Percentiles rank a stretch among this genome's conserved stretches.
Evolutionary conservation across 2,888 invertebrate species (phyloP).

Genomic region (Ochropleura leucogaster): DNA sequence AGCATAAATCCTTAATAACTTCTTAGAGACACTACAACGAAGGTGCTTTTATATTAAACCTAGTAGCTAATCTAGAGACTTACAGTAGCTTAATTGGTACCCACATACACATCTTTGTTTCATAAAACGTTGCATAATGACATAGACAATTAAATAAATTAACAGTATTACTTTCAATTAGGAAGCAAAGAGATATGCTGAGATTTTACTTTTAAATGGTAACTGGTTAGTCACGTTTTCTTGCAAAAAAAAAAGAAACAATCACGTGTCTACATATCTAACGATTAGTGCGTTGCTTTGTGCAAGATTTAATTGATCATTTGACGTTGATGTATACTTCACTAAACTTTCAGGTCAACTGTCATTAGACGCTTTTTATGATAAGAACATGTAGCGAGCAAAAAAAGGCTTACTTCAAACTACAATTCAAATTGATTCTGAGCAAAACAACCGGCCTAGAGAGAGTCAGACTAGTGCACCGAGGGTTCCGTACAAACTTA

Average conservation of each 20-base stretch:
- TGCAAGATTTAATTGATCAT: neutral
- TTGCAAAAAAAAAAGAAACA: slow-evolving; percentile 26
- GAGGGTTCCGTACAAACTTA: too few species aligned
- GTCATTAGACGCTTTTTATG: slow-evolving; percentile 5
- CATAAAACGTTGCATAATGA: slow-evolving; percentile 25
- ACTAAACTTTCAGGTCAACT: slow-evolving; percentile 16
- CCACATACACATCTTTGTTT: slow-evolving; percentile 15
- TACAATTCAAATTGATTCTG: slow-evolving; percentile 15
- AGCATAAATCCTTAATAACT: neutral
- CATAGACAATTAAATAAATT: slow-evolving; percentile 18
- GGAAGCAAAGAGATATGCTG: neutral
- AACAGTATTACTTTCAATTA: slow-evolving; percentile 20
- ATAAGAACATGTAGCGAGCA: neutral
- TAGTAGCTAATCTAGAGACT: slow-evolving; percentile 1
- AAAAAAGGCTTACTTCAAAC: slow-evolving; percentile 8
- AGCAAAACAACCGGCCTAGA: neutral
- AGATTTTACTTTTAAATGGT: slow-evolving; percentile 12
- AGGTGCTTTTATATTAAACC: slow-evolving; percentile 30
- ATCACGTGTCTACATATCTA: slow-evolving; percentile 2
- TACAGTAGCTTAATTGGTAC: slow-evolving; percentile 2
- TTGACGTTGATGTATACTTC: neutral
- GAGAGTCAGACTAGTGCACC: too few species aligned
- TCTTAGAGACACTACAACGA: neutral
- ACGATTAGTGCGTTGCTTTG: neutral
- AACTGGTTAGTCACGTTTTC: slow-evolving; percentile 28